These are phyloP conservation scores for Metacarcinus magister DNA, from an alignment of 2,888 invertebrate genomes.

Conservation along the genomic window DNA sequence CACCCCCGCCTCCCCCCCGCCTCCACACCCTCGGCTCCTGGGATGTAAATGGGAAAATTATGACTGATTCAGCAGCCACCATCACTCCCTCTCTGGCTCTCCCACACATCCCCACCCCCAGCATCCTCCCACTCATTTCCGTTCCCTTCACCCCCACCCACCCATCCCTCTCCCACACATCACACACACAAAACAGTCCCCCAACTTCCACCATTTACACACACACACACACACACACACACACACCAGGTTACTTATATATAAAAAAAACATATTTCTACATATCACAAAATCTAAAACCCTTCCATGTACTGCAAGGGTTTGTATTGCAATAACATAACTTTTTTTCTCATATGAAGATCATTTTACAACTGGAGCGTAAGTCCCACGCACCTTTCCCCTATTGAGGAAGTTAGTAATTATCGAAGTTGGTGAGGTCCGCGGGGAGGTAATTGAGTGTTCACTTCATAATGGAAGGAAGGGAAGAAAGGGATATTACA, in stretches of 20 bases:
- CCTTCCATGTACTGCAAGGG: neutral
- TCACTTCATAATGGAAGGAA: neutral
- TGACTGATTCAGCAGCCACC: constrained; percentile 13
- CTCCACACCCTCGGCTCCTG: neutral
- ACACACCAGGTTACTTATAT: neutral
- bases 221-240: neutral
- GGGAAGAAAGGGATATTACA: neutral
- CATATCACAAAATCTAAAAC: neutral
- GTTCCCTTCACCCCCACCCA: neutral
- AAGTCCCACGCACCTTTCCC: neutral
- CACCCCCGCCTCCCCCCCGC: neutral
- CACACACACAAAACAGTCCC: too few species aligned
- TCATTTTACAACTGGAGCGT: neutral
- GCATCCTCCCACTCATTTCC: neutral
- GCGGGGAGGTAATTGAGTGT: neutral
- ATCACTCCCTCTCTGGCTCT: neutral
- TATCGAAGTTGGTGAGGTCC: neutral
- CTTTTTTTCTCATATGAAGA: neutral
- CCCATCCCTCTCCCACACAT: too few species aligned
- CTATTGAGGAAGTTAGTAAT: neutral
- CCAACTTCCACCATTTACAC: neutral
- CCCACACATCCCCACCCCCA: neutral
- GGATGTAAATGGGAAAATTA: neutral
- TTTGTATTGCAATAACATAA: neutral
- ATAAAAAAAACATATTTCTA: neutral